A percentile compares a stretch with the other conserved stretches of the same genome.
Conservation (phyloP, 2,888 invertebrate species). For the Hypomecis punctinalis region DNA sequence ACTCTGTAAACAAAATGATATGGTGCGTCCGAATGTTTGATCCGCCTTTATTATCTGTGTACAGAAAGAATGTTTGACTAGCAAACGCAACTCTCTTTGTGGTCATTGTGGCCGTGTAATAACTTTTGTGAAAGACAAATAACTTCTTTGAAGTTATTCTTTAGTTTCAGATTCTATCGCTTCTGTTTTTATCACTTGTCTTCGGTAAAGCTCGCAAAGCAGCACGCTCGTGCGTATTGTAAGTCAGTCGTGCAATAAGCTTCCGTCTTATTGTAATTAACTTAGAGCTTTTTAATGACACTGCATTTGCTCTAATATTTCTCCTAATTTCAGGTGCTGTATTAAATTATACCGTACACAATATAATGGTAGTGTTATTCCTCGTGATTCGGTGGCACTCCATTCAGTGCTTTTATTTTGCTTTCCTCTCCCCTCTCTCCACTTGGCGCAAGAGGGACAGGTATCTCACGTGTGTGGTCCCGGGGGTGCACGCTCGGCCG, state of each 20-base stretch:
- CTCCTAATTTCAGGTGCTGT: conserved; percentile 43
- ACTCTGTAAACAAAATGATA: conserved; percentile 85
- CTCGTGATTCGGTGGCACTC: conserved; percentile 62
- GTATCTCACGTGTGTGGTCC: conserved; percentile 80
- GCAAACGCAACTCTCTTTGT: conserved; percentile 73
- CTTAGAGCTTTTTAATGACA: conserved; percentile 13
- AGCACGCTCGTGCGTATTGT: neutral
- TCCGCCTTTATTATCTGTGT: conserved; percentile 83
- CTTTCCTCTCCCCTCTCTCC: conserved; percentile 62
- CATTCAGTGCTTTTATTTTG: conserved; percentile 82
- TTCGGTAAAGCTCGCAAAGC: neutral
- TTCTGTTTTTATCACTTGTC: neutral
- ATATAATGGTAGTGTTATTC: conserved; percentile 57
- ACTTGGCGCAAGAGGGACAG: conserved; percentile 66
- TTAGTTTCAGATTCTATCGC: neutral
- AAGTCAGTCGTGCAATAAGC: conserved; percentile 3
- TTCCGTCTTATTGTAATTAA: conserved; percentile 13
- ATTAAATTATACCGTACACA: conserved; percentile 51
- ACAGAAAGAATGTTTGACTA: conserved; percentile 75
- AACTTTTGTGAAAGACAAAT: conserved; percentile 60
- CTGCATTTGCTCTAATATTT: conserved; percentile 31
- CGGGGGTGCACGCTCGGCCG: conserved; percentile 61
- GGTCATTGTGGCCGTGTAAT: conserved; percentile 68
- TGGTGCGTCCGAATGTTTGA: conserved; percentile 82
- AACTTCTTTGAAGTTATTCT: conserved; percentile 53